Evolutionary conservation across 2,888 invertebrate genomes (phyloP).

Genomic region (Phorcus lineatus): DNA sequence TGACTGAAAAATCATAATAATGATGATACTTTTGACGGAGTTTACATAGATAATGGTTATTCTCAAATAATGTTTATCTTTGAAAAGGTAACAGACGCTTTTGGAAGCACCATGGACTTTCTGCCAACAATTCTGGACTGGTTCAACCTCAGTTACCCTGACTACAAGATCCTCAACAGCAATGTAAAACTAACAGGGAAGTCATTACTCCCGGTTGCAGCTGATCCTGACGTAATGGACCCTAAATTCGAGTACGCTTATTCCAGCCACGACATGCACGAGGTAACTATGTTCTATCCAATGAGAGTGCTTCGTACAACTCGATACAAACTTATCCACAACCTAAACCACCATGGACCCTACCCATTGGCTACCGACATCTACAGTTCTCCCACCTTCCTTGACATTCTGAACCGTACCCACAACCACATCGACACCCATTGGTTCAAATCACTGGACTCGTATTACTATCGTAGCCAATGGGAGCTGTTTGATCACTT

Average conservation of each 20-base stretch:
- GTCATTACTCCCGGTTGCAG: slow-evolving; percentile 85
- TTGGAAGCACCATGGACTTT: slow-evolving; percentile 88
- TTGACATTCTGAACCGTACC: slow-evolving; percentile 85
- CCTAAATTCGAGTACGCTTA: slow-evolving; percentile 78
- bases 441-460: slow-evolving; percentile 15
- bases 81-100: slow-evolving; percentile 79
- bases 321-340: slow-evolving; percentile 91
- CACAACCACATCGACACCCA: background rate
- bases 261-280: slow-evolving; percentile 91
- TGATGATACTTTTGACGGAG: no score
- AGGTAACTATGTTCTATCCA: slow-evolving; percentile 95
- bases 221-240: slow-evolving; percentile 30
- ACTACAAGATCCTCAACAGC: slow-evolving; percentile 54
- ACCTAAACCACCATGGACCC: slow-evolving; percentile 88
- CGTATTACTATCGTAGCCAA: slow-evolving; percentile 13
- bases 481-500: slow-evolving; percentile 78
- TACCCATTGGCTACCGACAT: slow-evolving; percentile 95
- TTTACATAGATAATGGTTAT: no score
- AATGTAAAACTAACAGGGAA: slow-evolving; percentile 79
- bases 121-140: slow-evolving; percentile 90
- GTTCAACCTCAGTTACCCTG: slow-evolving; percentile 79
- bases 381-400: slow-evolving; percentile 90
- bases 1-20: no score
- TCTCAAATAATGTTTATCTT: background rate
- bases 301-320: slow-evolving; percentile 88